Base-by-base conservation (phyloP, 23 tunicate genomes). In the Halocynthia aurantium region DNA sequence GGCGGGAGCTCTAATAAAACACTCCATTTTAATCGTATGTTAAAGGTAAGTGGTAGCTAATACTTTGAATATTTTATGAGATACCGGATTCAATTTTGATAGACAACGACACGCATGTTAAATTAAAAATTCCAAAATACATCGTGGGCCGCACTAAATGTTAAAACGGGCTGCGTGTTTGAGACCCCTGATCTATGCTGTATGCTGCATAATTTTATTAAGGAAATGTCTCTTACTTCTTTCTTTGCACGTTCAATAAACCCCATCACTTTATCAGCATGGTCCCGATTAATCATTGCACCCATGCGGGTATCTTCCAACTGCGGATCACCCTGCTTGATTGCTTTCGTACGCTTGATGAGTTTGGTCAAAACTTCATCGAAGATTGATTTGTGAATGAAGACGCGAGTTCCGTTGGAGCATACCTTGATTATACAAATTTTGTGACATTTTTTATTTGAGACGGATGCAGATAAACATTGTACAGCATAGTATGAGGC, bases 341-440 rank as follows among this genome's bases (percentile, higher is more conserved):
- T 81, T 73, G 67, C 44, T 53, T 84, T 55, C 8, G 75, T 62
- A n/a, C 82, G 52, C 10, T 54, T 51, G 13, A 96, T 72, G 50
- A 96, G 64, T 52, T 75, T 58, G n/a, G 72, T 10, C 7, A 89
- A 81, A 6, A 96, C 80, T 8, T 82, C 72, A 17, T 85, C 86
- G 61, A 58, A 96, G 15, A 96, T 86, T 8, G 71, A 55, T 66
- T 78, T 79, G 7, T 96, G 96, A 62, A 96, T 83, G 71, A 70
- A 96, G 22, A 96, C 99, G 15, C 99, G 54, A 11, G 99, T 96
- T 19, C 96, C 99, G 53, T 96, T 96, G 7, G 99, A 96, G 65
- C 99, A 96, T 8, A 96, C 99, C 90, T 91, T 54, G 51, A 44
- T 31, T 31, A 31, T 31, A 31, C 44, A 31, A 31, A 31, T 31